phyloP scores from a whole-genome alignment of 2,113 vertebrate species.

The Notarius lentiginosus region DNA sequence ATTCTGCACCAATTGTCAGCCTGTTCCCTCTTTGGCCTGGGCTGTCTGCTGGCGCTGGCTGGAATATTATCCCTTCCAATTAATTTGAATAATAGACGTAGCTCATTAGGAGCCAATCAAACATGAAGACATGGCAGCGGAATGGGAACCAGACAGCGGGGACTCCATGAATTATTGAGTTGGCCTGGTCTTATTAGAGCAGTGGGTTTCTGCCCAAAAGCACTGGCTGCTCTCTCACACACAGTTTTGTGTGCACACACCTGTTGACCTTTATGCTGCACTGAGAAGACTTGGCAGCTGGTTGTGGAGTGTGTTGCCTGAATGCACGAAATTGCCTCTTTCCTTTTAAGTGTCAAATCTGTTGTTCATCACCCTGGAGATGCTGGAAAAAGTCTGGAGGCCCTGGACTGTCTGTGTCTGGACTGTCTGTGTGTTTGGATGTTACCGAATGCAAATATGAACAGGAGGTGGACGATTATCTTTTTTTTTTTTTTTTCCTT shows the following conservation, averaged over 20 bases:
- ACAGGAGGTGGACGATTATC: not conserved
- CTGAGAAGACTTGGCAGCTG: slow-evolving; percentile 35
- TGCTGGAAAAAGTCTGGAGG: not conserved
- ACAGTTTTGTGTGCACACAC: slow-evolving; percentile 10
- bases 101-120: slow-evolving; percentile 78
- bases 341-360: slow-evolving; percentile 27
- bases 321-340: slow-evolving; percentile 22
- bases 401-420: not conserved
- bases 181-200: slow-evolving; percentile 71
- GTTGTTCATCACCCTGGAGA: slow-evolving; percentile 34
- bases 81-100: slow-evolving; percentile 79
- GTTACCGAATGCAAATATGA: not conserved
- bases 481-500: not conserved
- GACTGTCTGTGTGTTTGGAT: not conserved
- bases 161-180: slow-evolving; percentile 76
- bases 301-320: slow-evolving; percentile 14
- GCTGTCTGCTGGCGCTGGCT: slow-evolving; percentile 34
- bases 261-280: slow-evolving; percentile 57
- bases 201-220: slow-evolving; percentile 65
- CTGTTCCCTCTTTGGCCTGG: slow-evolving; percentile 24
- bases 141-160: slow-evolving; percentile 62
- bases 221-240: slow-evolving; percentile 36
- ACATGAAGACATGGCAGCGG: slow-evolving; percentile 66
- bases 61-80: slow-evolving; percentile 67
- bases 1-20: slow-evolving; percentile 43